phyloP scores from a whole-genome alignment of 2,888 invertebrate genomes.

The Maniola hyperantus region DNA sequence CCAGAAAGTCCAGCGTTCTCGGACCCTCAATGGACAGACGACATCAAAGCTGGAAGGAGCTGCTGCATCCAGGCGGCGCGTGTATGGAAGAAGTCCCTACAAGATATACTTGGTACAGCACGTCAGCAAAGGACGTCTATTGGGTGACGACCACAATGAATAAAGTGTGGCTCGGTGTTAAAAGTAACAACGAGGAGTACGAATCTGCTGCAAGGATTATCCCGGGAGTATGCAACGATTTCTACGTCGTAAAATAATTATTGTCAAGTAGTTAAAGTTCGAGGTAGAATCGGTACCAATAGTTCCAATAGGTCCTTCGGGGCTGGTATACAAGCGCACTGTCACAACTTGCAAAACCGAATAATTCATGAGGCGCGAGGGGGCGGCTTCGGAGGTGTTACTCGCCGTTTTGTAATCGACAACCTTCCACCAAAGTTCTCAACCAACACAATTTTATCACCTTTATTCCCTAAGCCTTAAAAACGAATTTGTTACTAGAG shows the following conservation, averaged over 20 bases:
- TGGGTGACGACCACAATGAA: too few species aligned
- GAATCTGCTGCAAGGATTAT: background rate
- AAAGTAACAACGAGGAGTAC: background rate
- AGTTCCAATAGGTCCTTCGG: conserved; percentile 42
- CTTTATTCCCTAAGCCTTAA: conserved; percentile 25
- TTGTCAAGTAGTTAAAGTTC: conserved; percentile 25
- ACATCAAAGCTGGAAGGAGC: too few species aligned
- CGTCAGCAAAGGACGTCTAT: too few species aligned
- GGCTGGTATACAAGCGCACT: conserved; percentile 45
- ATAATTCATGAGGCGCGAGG: conserved; percentile 71
- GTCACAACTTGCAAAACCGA: conserved; percentile 61
- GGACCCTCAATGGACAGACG: too few species aligned
- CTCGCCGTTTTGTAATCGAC: conserved; percentile 67
- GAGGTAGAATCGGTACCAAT: conserved; percentile 24
- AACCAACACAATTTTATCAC: conserved; percentile 15
- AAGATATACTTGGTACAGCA: too few species aligned
- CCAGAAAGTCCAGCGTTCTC: too few species aligned
- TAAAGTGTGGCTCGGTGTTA: too few species aligned
- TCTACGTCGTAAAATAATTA: conserved; percentile 26
- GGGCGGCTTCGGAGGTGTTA: conserved; percentile 64
- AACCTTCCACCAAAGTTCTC: conserved; percentile 36
- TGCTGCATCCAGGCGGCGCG: too few species aligned
- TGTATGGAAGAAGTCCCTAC: too few species aligned
- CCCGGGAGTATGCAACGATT: background rate
- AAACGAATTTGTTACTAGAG: conserved; percentile 15